Base-by-base conservation (phyloP, 2,888 invertebrate genomes). In the Hypsopygia costalis region DNA sequence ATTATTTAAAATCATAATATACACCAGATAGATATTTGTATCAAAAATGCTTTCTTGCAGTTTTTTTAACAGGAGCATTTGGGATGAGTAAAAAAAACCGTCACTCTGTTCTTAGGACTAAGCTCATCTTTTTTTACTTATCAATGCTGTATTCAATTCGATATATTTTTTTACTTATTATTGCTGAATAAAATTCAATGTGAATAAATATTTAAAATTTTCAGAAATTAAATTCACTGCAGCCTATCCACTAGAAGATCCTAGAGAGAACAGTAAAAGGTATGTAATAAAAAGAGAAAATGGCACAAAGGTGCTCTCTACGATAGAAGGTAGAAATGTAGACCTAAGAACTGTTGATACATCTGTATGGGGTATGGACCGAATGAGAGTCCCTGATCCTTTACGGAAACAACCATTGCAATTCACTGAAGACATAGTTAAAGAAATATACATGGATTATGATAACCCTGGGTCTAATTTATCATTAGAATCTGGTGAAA, bases 161-260 rank as follows among this genome's bases (percentile, higher is more conserved):
- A n/a, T n/a, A n/a, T n/a, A n/a, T n/a, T n/a, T n/a, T n/a, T n/a
- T n/a, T n/a, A n/a, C n/a, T n/a, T n/a, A n/a, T n/a, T n/a, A n/a
- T n/a, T n/a, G n/a, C n/a, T n/a, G n/a, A n/a, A n/a, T n/a, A n/a
- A n/a, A n/a, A n/a, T n/a, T n/a, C n/a, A n/a, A n/a, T n/a, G n/a
- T 16, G 16, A 16, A 16, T 16, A 16, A 30, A 41, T 12, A 31
- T 1, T 20, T 20, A 36, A 11, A 25, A 27, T 29, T 34, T 74
- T 27, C 64, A 87, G 86, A 82, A 75, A 81, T 82, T 34, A 74
- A 49, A 55, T 40, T 52, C 20, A 73, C 63, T 21, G 65, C 79
- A 39, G 47, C 50, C 34, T 53, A 49, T 12, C 51, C 65, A 6
- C 54, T 76, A 11, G 81, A 79, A 33, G 87, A 86, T 49, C 86